Conservation (phyloP, 1,140 invertebrate genomes). For the Dendroctonus ponderosae region DNA sequence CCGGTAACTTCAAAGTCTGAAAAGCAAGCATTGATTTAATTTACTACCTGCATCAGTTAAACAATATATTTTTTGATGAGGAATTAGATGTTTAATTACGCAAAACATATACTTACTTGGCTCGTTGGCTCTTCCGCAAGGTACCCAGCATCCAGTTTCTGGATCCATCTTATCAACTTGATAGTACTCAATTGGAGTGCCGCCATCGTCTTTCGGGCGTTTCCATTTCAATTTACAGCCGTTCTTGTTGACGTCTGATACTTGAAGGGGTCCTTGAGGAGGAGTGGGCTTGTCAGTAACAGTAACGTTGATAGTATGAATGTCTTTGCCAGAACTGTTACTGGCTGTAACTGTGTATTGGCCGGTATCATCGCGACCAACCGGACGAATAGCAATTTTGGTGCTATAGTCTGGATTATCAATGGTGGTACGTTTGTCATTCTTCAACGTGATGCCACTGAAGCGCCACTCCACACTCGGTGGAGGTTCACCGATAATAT, state of each 20-base stretch:
- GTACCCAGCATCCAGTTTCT: conserved; percentile 92
- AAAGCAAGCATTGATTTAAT: conserved; percentile 36
- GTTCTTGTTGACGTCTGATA: conserved; percentile 88
- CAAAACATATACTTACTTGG: conserved; percentile 56
- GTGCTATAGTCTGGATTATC: conserved; percentile 86
- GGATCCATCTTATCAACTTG: conserved; percentile 93
- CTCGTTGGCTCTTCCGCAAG: conserved; percentile 79
- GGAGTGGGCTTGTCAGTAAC: conserved; percentile 87
- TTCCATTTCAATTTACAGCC: conserved; percentile 95
- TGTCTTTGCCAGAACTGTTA: conserved; percentile 85
- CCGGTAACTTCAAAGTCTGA: conserved; percentile 79
- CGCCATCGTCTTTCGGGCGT: conserved; percentile 84
- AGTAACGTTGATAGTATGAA: conserved; percentile 83
- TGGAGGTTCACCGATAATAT: conserved; percentile 87
- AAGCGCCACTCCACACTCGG: conserved; percentile 88
- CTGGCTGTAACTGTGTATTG: conserved; percentile 84
- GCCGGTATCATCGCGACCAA: conserved; percentile 77
- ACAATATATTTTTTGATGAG: background rate
- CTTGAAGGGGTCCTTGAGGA: conserved; percentile 87
- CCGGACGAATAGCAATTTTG: conserved; percentile 80
- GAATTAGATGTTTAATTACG: conserved; percentile 24
- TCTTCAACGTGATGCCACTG: conserved; percentile 58
- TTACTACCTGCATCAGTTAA: too few species aligned
- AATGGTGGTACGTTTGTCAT: conserved; percentile 65
- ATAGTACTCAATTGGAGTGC: conserved; percentile 87